phyloP scores from a whole-genome alignment of 2,888 invertebrate species.

The Anodontia alba region DNA sequence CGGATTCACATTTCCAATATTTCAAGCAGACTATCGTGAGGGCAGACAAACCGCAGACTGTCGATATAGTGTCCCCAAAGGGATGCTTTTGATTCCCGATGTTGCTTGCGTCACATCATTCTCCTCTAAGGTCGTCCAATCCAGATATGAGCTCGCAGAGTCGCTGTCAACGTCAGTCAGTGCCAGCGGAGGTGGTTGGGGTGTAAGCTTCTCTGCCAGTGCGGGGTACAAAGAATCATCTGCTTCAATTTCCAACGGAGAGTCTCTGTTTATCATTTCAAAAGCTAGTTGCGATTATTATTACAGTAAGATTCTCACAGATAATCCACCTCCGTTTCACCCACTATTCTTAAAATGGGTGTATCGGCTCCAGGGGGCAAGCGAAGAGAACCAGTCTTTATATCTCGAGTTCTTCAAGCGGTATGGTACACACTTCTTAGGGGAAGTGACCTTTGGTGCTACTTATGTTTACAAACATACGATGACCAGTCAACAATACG shows the following conservation, averaged over 20 bases:
- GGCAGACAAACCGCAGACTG: background rate
- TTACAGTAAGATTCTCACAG: background rate
- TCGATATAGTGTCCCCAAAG: background rate
- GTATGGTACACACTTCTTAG: background rate
- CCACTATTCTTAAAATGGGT: background rate
- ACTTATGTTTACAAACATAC: background rate
- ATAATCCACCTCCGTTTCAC: background rate
- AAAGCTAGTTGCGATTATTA: background rate
- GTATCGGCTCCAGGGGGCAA: background rate
- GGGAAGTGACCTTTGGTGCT: background rate
- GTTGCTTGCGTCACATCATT: background rate
- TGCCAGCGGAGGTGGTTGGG: background rate
- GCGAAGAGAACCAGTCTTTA: background rate
- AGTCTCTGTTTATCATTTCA: background rate
- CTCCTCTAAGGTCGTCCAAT: background rate
- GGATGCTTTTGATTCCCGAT: background rate
- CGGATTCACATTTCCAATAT: conserved; percentile 31
- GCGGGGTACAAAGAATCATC: background rate
- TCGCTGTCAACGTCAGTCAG: background rate
- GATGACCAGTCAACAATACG: background rate
- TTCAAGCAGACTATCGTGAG: conserved; percentile 1
- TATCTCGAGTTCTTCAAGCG: background rate
- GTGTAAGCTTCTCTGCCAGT: background rate
- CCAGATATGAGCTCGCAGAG: background rate
- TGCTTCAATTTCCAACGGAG: background rate